These are phyloP conservation scores for Heteromurus nitidus DNA, from an alignment of 2,888 invertebrate genomes.

Conservation along the genomic window DNA sequence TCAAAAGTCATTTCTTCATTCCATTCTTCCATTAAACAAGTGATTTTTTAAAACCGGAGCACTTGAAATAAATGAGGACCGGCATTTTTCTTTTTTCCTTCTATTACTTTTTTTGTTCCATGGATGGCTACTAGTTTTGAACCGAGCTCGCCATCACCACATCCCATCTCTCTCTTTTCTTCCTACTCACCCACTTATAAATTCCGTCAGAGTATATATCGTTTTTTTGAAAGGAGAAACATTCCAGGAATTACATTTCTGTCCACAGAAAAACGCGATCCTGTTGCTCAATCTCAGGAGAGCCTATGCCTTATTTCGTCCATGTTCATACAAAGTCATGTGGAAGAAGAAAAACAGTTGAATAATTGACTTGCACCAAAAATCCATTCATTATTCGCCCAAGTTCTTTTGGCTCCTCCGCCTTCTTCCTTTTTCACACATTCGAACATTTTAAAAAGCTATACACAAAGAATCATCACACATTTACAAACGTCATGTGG, in stretches of 20 bases:
- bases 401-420: slow-evolving; percentile 39
- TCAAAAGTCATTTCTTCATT: slow-evolving; percentile 42
- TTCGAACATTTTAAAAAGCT: slow-evolving; percentile 29
- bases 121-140: slow-evolving; percentile 49
- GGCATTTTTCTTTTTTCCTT: slow-evolving; percentile 35
- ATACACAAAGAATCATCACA: slow-evolving; percentile 14
- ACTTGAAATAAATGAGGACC: slow-evolving; percentile 49
- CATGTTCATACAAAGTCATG: slow-evolving; percentile 15
- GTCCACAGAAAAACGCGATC: slow-evolving; percentile 43
- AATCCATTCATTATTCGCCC: slow-evolving; percentile 45
- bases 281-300: background rate
- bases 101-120: slow-evolving; percentile 29
- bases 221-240: slow-evolving; percentile 13
- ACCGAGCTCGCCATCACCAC: slow-evolving; percentile 30
- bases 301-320: too few relatives aligned
- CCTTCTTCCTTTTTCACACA: slow-evolving; percentile 58
- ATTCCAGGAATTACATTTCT: slow-evolving; percentile 51
- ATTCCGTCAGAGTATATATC: too few relatives aligned
- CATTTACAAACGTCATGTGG: background rate
- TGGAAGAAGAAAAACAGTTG: slow-evolving; percentile 24
- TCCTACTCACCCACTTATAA: too few relatives aligned
- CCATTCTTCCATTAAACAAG: slow-evolving; percentile 51
- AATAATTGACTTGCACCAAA: slow-evolving; percentile 56
- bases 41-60: slow-evolving; percentile 52
- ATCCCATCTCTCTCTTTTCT: slow-evolving; percentile 5